Evolutionary conservation across 1,140 invertebrate species (phyloP), one percentile per base, ranked within the genome.

Genomic region (Alviniconcha marisindica): DNA sequence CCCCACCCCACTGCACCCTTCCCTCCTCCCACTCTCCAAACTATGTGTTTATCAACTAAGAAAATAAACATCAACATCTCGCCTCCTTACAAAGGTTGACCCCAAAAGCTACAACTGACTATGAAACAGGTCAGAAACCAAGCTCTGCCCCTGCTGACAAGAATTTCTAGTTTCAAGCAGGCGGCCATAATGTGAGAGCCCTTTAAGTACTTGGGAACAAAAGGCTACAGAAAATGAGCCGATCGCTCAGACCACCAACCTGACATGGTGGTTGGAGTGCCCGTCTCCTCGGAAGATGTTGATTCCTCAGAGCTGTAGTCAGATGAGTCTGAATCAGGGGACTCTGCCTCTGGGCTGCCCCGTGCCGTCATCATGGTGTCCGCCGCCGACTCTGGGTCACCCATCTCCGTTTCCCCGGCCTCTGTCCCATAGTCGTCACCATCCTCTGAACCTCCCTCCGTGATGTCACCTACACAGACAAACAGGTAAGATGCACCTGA

Each of bases 211-310:
- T n/a, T n/a, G n/a, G n/a, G n/a, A n/a, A n/a, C n/a, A n/a, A n/a
- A n/a, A n/a, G n/a, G n/a, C n/a, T n/a, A n/a, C 44, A 48, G 18
- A 48, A 48, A 48, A 48, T 48, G 7, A 48, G 44, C 44, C 44
- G n/a, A n/a, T n/a, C n/a, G 10, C 54, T 36, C 12, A 60, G 76
- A 21, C 31, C 24, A 82, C 81, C 79, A 66, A 90, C 89, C 88
- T 84, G 87, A 86, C 33, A 85, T 77, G 54, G 88, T 89, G 33
- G 85, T 87, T 73, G 71, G 42, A 3, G 89, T 89, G 21, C 87
- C 88, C 4, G 90, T 87, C 56, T 89, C 89, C 56, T 87, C 87
- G 36, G 88, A 85, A 15, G 88, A 85, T 24, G 77, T 83, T 14
- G 81, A 84, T 15, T 69, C 83, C 0, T 87, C 86, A 36, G 83